Evolutionary conservation across 2,113 vertebrate species (phyloP), one percentile per base, ranked within the genome.

Genomic region (Patagioenas fasciata): DNA sequence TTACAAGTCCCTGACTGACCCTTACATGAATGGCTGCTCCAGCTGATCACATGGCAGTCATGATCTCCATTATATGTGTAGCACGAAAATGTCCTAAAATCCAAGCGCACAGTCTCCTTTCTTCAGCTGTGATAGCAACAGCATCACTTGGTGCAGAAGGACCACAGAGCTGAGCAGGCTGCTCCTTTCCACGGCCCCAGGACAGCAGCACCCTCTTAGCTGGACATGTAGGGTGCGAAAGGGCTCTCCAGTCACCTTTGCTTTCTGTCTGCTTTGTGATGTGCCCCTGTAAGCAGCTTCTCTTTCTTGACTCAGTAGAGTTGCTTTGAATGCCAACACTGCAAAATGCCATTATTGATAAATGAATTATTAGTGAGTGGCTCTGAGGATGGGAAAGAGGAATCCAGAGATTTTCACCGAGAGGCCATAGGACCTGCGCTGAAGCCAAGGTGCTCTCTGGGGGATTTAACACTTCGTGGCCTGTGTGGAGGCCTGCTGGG

Each of bases 111-210:
- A 51, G 12, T 13, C 10, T 78, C 25, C 9, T 18, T 69, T 95
- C 18, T 77, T 83, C 83, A 57, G 15, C 53, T 83, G 42, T 2
- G 2, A 67, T 20, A 60, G 24, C 70, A 71, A 12, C 4, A 67
- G 12, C 48, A 47, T 58, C 60, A n/a, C 23, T 42, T 53, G 72
- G 34, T 20, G 29, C 32, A n/a, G 6, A 31, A 71, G 20, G 15
- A 25, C 32, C 65, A 38, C 11, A 67, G 32, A 80, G 5, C 10
- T 48, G 69, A 61, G 69, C 1, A 5, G 31, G 28, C 10, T 71
- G 5, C 54, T 67, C 18, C 31, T 40, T 66, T 38, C 62, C 2
- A 0, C 0, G 0, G 42, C 38, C 53, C 53, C 62, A 82, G 38
- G 42, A 47, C 18, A 50, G 47, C 74, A 80, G 36, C 36, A 67